Conservation (phyloP, 2,797 vertebrate species). For the Simalia tracyae region DNA sequence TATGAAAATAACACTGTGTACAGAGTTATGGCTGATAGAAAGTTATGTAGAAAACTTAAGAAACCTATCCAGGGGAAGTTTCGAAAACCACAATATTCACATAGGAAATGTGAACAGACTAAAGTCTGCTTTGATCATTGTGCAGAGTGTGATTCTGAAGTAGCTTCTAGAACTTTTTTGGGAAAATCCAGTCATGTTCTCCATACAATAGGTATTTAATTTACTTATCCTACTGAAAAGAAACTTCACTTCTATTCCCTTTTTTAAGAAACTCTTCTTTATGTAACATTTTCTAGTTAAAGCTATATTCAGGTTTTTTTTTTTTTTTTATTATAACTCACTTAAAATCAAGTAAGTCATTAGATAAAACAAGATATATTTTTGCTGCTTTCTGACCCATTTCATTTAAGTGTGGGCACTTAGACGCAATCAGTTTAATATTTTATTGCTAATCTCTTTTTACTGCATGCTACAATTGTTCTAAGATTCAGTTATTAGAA, state of each 20-base stretch:
- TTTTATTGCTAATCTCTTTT: constrained; percentile 26
- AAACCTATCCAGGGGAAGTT: background rate
- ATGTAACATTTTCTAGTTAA: constrained; percentile 30
- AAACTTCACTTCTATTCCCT: background rate
- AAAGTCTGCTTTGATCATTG: background rate
- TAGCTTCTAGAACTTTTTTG: constrained; percentile 8
- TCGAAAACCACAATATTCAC: background rate
- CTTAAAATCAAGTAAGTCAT: background rate
- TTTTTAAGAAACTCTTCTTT: constrained; percentile 6
- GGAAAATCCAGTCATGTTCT: constrained; percentile 24
- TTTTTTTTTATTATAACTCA: background rate
- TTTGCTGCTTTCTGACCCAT: background rate
- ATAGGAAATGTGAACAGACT: background rate
- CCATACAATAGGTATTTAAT: constrained; percentile 7
- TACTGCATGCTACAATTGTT: constrained; percentile 46
- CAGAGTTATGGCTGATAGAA: background rate
- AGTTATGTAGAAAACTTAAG: background rate
- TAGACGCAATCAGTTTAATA: background rate
- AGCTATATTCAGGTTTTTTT: background rate
- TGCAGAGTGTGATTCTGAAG: background rate
- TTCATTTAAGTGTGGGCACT: background rate
- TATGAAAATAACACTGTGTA: background rate
- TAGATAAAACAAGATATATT: background rate
- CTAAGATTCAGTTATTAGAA: constrained; percentile 37
- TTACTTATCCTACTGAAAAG: background rate